Conservation (phyloP, 2,888 invertebrate species). For the Anarsia innoxiella region DNA sequence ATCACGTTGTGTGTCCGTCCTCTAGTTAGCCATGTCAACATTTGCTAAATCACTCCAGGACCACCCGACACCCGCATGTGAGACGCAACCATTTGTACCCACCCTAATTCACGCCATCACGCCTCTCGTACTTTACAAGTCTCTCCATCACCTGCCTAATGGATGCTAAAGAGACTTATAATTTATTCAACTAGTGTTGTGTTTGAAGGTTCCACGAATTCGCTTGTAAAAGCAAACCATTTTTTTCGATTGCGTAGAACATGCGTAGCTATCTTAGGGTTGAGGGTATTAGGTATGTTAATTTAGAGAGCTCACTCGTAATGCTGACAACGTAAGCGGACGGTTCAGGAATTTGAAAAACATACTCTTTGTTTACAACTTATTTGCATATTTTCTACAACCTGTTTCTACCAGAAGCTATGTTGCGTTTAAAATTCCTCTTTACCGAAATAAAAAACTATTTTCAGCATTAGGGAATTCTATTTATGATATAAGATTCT, state of each 20-base stretch:
- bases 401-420: not conserved
- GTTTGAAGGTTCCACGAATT: slow-evolving; percentile 11
- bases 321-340: not conserved
- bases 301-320: slow-evolving; percentile 6
- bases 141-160: slow-evolving; percentile 29
- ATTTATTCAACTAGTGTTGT: slow-evolving; percentile 30
- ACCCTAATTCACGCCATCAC: slow-evolving; percentile 8
- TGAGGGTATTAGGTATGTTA: slow-evolving; percentile 14
- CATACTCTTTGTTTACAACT: not conserved
- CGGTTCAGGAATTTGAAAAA: slow-evolving; percentile 6
- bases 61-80: slow-evolving; percentile 9
- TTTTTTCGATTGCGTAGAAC: slow-evolving; percentile 1
- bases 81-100: slow-evolving; percentile 13
- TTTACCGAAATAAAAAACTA: no score
- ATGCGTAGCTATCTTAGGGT: slow-evolving; percentile 7
- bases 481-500: no score
- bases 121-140: slow-evolving; percentile 18
- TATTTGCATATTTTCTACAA: not conserved
- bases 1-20: not conserved
- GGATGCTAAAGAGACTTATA: slow-evolving; percentile 30
- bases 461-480: no score
- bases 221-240: slow-evolving; percentile 8
- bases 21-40: slow-evolving; percentile 8
- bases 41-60: slow-evolving; percentile 14
- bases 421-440: no score